These are phyloP conservation scores for Fulmarus glacialis DNA, from an alignment of 2,113 vertebrate species.

Conservation along the genomic window DNA sequence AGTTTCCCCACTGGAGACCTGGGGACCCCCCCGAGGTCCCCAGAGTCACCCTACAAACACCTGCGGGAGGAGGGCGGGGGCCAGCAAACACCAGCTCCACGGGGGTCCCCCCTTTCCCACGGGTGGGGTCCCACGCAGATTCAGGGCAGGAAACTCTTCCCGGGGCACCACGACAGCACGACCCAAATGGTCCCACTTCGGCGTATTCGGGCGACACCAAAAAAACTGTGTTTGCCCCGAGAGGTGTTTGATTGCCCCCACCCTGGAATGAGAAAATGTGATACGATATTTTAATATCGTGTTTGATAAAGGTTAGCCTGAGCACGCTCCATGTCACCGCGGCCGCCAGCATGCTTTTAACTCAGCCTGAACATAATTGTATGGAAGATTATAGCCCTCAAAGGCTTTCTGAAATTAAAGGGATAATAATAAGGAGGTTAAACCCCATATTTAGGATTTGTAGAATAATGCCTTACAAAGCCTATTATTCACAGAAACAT, in stretches of 20 bases:
- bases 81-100: not conserved
- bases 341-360: rapidly evolving
- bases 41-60: not conserved
- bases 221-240: rapidly evolving
- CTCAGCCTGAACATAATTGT: not conserved
- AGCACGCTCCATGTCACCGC: not conserved
- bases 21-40: not conserved
- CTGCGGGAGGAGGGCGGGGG: rapidly evolving
- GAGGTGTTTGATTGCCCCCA: not conserved
- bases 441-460: conserved; percentile 5
- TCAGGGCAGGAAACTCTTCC: not conserved
- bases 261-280: rapidly evolving
- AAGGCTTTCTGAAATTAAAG: not conserved
- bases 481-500: not conserved
- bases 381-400: not conserved
- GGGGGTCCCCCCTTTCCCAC: not conserved
- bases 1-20: not conserved
- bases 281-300: rapidly evolving
- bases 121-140: too few species aligned
- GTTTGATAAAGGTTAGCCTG: rapidly evolving
- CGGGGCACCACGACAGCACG: rapidly evolving
- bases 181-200: rapidly evolving
- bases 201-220: rapidly evolving
- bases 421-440: not conserved
- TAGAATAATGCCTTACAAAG: not conserved